Conservation (phyloP, 2,113 vertebrate genomes). For the Microtus oregoni region DNA sequence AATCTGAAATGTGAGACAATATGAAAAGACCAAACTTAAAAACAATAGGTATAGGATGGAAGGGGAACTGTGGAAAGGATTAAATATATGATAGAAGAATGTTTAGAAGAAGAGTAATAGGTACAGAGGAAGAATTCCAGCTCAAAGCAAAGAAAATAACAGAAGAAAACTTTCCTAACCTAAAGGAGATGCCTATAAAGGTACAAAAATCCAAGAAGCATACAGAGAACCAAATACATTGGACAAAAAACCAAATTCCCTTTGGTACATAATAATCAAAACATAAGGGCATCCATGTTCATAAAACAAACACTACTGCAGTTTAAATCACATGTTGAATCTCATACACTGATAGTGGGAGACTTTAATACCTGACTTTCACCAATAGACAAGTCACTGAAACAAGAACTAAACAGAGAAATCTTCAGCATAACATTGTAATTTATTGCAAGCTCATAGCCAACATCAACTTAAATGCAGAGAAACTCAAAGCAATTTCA, state of each 20-base stretch:
- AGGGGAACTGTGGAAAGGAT: not conserved
- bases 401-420: not conserved
- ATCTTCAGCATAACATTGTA: not conserved
- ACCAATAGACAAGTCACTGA: not conserved
- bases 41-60: not conserved
- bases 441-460: no score
- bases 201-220: not conserved
- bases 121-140: not conserved
- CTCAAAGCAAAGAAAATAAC: not conserved
- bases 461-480: no score
- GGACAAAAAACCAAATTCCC: not conserved
- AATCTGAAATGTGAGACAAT: not conserved
- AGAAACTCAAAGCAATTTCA: no score
- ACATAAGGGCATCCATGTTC: not conserved
- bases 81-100: not conserved
- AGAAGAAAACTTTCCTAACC: not conserved
- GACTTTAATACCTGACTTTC: not conserved
- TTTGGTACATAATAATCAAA: not conserved
- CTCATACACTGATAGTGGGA: not conserved
- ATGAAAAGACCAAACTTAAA: not conserved
- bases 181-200: not conserved
- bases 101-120: not conserved
- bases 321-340: not conserved
- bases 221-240: not conserved
- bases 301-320: not conserved